Base-by-base conservation (phyloP, 2,113 vertebrate genomes). In the Todiramphus saurophagus region DNA sequence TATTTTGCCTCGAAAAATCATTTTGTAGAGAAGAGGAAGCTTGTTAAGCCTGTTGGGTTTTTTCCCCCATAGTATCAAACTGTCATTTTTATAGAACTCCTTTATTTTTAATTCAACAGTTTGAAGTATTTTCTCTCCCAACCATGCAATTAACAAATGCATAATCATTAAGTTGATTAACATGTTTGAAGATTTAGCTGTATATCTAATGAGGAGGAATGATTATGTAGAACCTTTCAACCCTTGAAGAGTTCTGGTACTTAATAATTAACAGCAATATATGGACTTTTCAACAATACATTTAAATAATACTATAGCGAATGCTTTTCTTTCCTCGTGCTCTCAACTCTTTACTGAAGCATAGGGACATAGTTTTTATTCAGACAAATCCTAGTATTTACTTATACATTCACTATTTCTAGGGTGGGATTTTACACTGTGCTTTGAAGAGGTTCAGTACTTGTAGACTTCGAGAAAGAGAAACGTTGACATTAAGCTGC, bases 91-190 rank as follows among this genome's bases (percentile, higher is more conserved):
- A 19, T 73, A 81, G 59, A 87, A 75, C 31, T 95, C 59, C 48
- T 96, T 95, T 96, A 83, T 95, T 97, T 97, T 95, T 93, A 95
- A 94, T 95, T 94, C 85, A 92, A 43, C 73, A 59, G 51, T 88
- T 97, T 94, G 96, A 97, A 93, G 97, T 97, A 94, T 96, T 97
- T 97, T 96, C 78, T 89, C 50, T 95, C 89, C 91, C 87, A 96
- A 90, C 89, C 39, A 33, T 94, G 83, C 94, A 96, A 95, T 97
- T 97, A 97, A 95, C 91, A 97, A 97, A 92, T 88, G 93, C 94
- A 96, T 96, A 95, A 92, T 95, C 94, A 94, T 95, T 96, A 97
- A 90, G 93, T 94, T 97, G 93, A 97, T 97, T 96, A 97, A 94
- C 92, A 90, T 74, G 91, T 97, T 96, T 97, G 93, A 97, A 96